These are phyloP conservation scores for Coreius guichenoti DNA, from an alignment of 2,797 vertebrate species.

Conservation along the genomic window DNA sequence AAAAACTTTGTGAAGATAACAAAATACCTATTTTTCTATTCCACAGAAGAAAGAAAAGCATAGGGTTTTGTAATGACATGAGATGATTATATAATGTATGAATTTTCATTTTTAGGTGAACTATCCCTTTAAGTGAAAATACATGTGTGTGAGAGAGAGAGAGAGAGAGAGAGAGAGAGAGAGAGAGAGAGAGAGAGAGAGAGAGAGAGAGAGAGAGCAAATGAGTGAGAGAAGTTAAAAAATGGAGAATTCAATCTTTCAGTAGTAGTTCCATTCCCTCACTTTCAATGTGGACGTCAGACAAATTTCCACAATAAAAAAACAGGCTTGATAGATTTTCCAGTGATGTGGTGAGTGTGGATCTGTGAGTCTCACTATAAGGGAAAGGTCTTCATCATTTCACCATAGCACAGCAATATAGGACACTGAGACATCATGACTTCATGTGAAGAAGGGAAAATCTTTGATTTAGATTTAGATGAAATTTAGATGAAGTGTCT, in stretches of 20 bases:
- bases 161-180: background rate
- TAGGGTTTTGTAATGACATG: background rate
- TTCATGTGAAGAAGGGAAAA: constrained; percentile 26
- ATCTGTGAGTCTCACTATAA: constrained; percentile 23
- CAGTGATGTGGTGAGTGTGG: constrained; percentile 34
- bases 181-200: too few relatives aligned
- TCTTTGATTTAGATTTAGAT: too few relatives aligned
- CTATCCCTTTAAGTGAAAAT: too few relatives aligned
- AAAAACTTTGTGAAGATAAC: too few relatives aligned
- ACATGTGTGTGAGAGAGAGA: too few relatives aligned
- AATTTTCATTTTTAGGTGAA: background rate
- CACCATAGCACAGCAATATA: background rate
- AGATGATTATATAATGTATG: background rate
- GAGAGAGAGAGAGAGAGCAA: background rate
- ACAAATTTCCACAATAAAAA: constrained; percentile 55
- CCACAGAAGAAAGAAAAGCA: background rate
- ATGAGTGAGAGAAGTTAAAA: background rate
- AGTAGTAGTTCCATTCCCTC: constrained; percentile 35
- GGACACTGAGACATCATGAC: background rate
- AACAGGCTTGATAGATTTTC: constrained; percentile 47
- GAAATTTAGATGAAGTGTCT: constrained; percentile 21
- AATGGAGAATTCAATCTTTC: constrained; percentile 22
- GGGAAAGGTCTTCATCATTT: constrained; percentile 10
- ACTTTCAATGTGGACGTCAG: constrained; percentile 48
- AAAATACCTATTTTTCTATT: background rate